phyloP scores from a whole-genome alignment of 1,140 invertebrate species.

The Magallana ariakensis region DNA sequence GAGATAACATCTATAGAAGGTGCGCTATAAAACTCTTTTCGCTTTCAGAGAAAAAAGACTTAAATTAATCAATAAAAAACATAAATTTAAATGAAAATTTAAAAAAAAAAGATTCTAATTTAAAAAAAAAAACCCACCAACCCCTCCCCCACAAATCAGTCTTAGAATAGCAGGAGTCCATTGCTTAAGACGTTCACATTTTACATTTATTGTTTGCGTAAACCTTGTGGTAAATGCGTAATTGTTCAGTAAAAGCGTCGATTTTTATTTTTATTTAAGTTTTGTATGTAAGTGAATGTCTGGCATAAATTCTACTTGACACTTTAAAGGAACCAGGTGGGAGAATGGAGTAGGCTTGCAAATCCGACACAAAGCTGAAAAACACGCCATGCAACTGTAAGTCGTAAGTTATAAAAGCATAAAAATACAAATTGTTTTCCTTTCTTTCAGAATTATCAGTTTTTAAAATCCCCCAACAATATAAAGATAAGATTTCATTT shows the following conservation, averaged over 20 bases:
- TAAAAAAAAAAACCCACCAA: too few species aligned
- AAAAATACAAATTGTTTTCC: conserved; percentile 23
- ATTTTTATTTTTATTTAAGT: background rate
- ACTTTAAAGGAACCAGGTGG: conserved; percentile 15
- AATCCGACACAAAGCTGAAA: background rate
- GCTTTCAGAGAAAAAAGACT: too few species aligned
- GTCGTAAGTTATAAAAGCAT: conserved; percentile 25
- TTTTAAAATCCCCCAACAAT: conserved; percentile 4
- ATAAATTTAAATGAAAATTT: too few species aligned
- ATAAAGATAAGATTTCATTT: conserved; percentile 37
- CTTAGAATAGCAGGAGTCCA: too few species aligned
- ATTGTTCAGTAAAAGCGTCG: conserved; percentile 6
- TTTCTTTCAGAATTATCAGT: conserved; percentile 14
- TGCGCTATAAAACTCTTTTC: too few species aligned
- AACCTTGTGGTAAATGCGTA: background rate
- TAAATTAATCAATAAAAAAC: too few species aligned
- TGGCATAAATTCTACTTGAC: conserved; percentile 15
- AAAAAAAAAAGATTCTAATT: too few species aligned
- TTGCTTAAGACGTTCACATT: too few species aligned
- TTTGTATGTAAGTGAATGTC: background rate
- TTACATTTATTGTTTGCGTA: too few species aligned
- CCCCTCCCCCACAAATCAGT: too few species aligned
- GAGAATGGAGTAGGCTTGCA: background rate
- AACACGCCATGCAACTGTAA: background rate
- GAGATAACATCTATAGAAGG: too few species aligned